A percentile compares a stretch with the other conserved stretches of the same genome.
These are phyloP conservation scores for Meriones unguiculatus DNA, from an alignment of 2,113 vertebrate species.

Conservation along the genomic window DNA sequence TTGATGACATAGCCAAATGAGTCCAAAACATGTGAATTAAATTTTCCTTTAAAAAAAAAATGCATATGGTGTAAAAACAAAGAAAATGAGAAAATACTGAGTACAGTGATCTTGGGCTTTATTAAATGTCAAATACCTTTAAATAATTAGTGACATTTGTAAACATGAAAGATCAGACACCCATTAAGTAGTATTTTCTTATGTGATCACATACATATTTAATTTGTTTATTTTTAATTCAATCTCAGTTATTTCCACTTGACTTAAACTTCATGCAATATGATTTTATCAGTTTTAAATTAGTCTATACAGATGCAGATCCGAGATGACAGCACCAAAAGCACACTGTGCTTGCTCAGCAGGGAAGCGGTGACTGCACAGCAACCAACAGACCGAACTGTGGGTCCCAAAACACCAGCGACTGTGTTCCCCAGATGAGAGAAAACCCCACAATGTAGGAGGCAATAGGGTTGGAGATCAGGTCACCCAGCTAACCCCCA, in stretches of 20 bases:
- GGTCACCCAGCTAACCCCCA: too few relatives aligned
- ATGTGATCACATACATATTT: constrained; percentile 2
- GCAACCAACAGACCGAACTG: too few relatives aligned
- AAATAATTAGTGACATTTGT: constrained; percentile 56
- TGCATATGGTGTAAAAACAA: constrained; percentile 68
- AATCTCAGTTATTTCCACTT: constrained; percentile 35
- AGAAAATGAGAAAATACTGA: background rate
- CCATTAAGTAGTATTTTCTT: constrained; percentile 59
- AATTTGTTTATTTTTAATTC: constrained; percentile 62
- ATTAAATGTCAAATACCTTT: constrained; percentile 69
- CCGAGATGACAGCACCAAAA: too few relatives aligned
- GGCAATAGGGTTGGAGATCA: too few relatives aligned
- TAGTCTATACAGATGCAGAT: background rate
- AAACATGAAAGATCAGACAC: constrained; percentile 23
- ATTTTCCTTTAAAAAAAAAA: constrained; percentile 75
- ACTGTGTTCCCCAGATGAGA: too few relatives aligned
- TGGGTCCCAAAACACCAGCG: too few relatives aligned
- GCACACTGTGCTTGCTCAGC: too few relatives aligned
- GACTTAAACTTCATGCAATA: constrained; percentile 13
- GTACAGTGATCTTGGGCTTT: constrained; percentile 53
- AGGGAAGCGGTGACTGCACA: too few relatives aligned
- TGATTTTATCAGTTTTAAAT: constrained; percentile 45
- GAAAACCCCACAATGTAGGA: too few relatives aligned
- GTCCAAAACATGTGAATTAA: constrained; percentile 69
- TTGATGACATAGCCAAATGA: constrained; percentile 60